Evolutionary conservation across 2,888 invertebrate genomes (phyloP), one percentile per base, ranked within the genome.

Genomic region (Oligia strigilis): DNA sequence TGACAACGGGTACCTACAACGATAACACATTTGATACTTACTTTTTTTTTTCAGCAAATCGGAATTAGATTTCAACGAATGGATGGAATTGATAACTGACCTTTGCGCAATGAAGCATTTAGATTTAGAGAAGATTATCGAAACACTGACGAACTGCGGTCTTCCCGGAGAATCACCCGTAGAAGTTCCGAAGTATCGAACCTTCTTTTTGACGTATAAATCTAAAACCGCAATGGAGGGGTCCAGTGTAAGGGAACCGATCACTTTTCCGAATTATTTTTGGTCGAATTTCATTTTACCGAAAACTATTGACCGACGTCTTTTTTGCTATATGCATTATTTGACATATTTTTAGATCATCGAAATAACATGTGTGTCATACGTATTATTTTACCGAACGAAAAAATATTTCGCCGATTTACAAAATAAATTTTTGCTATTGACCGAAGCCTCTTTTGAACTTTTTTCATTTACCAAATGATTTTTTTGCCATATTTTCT

Each of bases 61-160:
- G 0, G 96, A 95, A 88, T 69, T 96, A 55, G 83, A 89, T 58
- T 94, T 91, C 87, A 90, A 94, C 6, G 96, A 96, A 81, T 96
- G 96, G 95, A 84, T 90, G 46, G 91, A 92, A 66, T 93, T 93
- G 62, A 66, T 96, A 43, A 77, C 88, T 1, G 94, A 95, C 17
- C 72, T 96, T 8, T 95, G 95, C 71, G 87, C 87, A 23, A 29
- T 88, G 36, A 95, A 93, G 74, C 75, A 81, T 0, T 71, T 92
- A 4, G 87, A 95, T 46, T 90, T 93, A 72, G 93, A 93, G 72
- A 89, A 89, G 40, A 81, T 84, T 0, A 78, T 92, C 40, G 93
- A 92, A 23, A 77, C 79, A 0, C 81, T 96, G 17, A 95, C 94
- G 0, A 95, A 95, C 84, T 95, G 96, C 71, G 96, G 96, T 0